Evolutionary conservation across 2,113 vertebrate species (phyloP), one percentile per base, ranked within the genome.

Genomic region (Chamaetylas fuelleborni): DNA sequence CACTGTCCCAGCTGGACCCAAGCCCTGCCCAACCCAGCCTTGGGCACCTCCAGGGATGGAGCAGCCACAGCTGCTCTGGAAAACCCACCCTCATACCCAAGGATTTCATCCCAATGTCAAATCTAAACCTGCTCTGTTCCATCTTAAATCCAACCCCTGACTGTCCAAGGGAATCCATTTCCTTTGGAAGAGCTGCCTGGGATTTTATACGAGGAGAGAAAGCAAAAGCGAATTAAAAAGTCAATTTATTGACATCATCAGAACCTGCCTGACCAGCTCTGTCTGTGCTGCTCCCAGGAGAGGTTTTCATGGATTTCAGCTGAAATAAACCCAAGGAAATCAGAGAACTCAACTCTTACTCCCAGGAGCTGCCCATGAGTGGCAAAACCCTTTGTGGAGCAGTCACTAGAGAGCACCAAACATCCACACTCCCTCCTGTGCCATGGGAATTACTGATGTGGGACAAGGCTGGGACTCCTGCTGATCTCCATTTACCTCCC

Each of bases 361-460:
- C 6, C 45, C 28, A 51, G 23, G 36, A 86, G 13, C 22, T 9
- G 8, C 2, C 14, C 16, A n/a, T 2, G 25, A 61, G 26, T 2
- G 6, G 18, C 14, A n/a, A 8, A 84, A 14, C 12, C 4, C 89
- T 89, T 16, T 19, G 40, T 61, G 50, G 65, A 89, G 43, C 84
- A 85, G 89, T 95, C 94, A 87, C 95, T 93, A 95, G 94, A 65
- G 94, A 92, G 96, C 93, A 93, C 86, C 86, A 95, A 61, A 95
- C 53, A 65, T 12, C 93, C 89, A 93, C 78, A 72, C 17, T 80
- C 73, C 33, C 40, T 70, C 26, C 4, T 16, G 38, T 43, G 48
- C 16, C 14, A 2, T 23, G 42, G 60, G 48, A 94, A 54, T 80
- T 48, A 14, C 2, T 14, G 24, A 6, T 4, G 5, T 1, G 25